These are phyloP conservation scores for Tetheella fluctuosa DNA, from an alignment of 2,888 invertebrate genomes.

Conservation along the genomic window DNA sequence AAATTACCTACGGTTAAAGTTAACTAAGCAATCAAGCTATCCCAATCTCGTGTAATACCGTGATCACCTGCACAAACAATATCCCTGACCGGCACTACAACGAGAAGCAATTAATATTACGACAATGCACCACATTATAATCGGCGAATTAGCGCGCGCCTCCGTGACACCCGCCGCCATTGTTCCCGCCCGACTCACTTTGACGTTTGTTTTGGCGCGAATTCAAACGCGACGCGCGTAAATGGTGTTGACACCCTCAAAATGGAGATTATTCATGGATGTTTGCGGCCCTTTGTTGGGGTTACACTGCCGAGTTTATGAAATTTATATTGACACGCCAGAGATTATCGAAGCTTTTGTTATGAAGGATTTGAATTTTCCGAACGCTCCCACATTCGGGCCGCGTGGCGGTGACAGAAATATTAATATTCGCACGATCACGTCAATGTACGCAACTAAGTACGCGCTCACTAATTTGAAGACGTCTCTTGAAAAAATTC, in stretches of 20 bases:
- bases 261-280: slow-evolving; percentile 82
- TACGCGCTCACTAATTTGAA: slow-evolving; percentile 61
- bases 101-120: slow-evolving; percentile 65
- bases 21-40: slow-evolving; percentile 1
- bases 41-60: neutral
- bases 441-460: slow-evolving; percentile 42
- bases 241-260: slow-evolving; percentile 80
- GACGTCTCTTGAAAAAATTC: slow-evolving; percentile 61
- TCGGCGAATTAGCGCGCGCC: slow-evolving; percentile 60
- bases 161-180: slow-evolving; percentile 54
- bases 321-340: slow-evolving; percentile 80
- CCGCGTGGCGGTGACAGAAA: slow-evolving; percentile 72
- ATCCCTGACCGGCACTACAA: slow-evolving; percentile 32
- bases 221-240: slow-evolving; percentile 57
- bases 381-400: slow-evolving; percentile 54
- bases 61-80: slow-evolving; percentile 31
- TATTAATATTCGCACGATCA: slow-evolving; percentile 56
- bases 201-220: slow-evolving; percentile 77
- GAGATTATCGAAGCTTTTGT: slow-evolving; percentile 77
- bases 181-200: slow-evolving; percentile 59
- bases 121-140: slow-evolving; percentile 68
- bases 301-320: slow-evolving; percentile 73
- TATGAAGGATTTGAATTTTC: slow-evolving; percentile 73
- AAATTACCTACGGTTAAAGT: neutral
- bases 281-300: slow-evolving; percentile 75